Conservation (phyloP, 2,113 vertebrate genomes). For the Recurvirostra avosetta region DNA sequence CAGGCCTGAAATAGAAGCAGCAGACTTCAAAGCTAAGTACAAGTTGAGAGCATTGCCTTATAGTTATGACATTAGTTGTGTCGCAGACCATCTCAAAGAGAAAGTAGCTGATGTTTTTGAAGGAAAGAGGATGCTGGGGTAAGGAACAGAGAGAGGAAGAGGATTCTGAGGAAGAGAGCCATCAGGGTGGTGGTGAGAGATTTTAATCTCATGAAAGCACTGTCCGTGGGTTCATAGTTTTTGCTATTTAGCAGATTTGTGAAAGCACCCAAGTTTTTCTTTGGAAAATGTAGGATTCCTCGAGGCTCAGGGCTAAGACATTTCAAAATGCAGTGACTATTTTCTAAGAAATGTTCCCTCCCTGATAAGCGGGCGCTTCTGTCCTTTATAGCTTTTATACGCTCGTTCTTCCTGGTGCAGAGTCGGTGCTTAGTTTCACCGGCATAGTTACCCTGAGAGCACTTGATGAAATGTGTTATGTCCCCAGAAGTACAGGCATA, state of each 20-base stretch:
- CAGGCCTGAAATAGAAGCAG: slow-evolving; percentile 4
- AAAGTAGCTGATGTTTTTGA: not conserved
- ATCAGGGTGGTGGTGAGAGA: not conserved
- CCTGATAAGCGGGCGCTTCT: not conserved
- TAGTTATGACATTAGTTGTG: not conserved
- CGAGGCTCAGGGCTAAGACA: not conserved
- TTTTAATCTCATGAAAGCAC: not conserved
- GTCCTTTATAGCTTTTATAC: not conserved
- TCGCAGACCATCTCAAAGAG: not conserved
- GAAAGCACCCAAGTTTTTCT: not conserved
- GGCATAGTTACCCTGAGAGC: not conserved
- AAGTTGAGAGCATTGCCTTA: not conserved
- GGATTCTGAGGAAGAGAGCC: not conserved
- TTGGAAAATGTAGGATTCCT: not conserved
- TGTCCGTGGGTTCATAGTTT: not conserved
- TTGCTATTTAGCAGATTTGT: not conserved
- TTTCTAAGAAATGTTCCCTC: not conserved
- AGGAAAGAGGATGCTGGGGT: not conserved
- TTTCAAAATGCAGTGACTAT: not conserved
- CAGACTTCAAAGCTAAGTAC: not conserved
- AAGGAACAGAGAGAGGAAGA: not conserved
- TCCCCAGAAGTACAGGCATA: not conserved
- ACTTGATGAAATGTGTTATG: not conserved
- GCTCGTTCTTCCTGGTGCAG: not conserved
- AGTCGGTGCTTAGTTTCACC: not conserved